Base-by-base conservation (phyloP, 2,888 invertebrate species). In the Bombylius discolor region DNA sequence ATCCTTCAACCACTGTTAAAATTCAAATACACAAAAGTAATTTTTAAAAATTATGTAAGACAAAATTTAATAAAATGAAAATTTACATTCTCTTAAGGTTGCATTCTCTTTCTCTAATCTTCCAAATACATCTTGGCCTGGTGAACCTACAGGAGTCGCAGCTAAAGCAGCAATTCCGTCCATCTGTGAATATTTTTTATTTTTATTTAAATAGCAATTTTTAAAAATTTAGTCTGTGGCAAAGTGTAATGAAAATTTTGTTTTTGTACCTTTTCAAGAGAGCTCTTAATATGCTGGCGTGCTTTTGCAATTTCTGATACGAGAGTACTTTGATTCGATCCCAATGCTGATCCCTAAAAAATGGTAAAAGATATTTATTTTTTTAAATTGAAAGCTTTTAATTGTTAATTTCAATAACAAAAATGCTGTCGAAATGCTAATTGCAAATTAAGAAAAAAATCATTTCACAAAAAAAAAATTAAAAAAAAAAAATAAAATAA, bases 291-390 rank as follows among this genome's bases (percentile, higher is more conserved):
- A 76, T 88, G 86, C 77, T 88, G 85, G 70, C 89, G 83, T 73
- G 88, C 88, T 79, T 87, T 89, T 70, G 87, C 89, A 71, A 90
- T 87, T 80, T 89, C 89, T 73, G 81, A 83, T 69, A 87, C 87
- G 77, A 90, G 80, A 67, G 84, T 81, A 68, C 81, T 81, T 60
- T 65, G 67, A 60, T 64, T 68, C 39, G 64, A 58, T 54, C 60
- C 60, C 8, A 62, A 47, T 4, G 59, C 8, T 42, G 39, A 42
- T 7, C 11, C 62, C 60, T 60, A 51, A 9, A 44, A 54, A 14
- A 53, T 36, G 6, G 4, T 8, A 36, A 36, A 36, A 36, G 8
- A 36, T 36, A n/a, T n/a, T n/a, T n/a, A n/a, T 23, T 23, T 23
- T 23, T 23, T 23, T 23, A 23, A 23, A 23, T 23, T 23, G 23